Evolutionary conservation across 2,113 vertebrate genomes (phyloP).

Genomic region (Tragelaphus strepsiceros): DNA sequence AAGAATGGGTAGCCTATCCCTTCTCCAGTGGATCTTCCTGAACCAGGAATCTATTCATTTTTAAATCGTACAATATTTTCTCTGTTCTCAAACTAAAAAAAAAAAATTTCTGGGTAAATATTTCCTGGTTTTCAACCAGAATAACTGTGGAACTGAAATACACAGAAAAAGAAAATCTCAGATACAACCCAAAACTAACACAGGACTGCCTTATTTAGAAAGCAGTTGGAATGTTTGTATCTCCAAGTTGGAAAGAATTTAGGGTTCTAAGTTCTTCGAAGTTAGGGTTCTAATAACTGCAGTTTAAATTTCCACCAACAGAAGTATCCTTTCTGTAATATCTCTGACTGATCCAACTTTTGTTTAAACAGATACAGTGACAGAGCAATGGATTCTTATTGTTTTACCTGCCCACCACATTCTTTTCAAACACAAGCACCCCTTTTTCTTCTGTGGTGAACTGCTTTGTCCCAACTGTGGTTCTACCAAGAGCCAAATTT

Average conservation of each 20-base stretch:
- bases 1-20: background rate
- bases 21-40: background rate
- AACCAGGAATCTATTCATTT: background rate
- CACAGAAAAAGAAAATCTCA: slow-evolving; percentile 14
- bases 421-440: background rate
- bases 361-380: background rate
- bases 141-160: slow-evolving; percentile 18
- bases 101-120: background rate
- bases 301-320: background rate
- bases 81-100: background rate
- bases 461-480: background rate
- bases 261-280: background rate
- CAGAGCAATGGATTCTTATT: background rate
- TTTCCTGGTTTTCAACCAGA: background rate
- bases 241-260: background rate
- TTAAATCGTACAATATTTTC: slow-evolving; percentile 15
- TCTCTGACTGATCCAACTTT: background rate
- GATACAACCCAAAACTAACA: background rate
- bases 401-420: background rate
- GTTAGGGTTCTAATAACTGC: background rate
- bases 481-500: background rate
- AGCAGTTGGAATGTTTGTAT: background rate
- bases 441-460: background rate
- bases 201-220: background rate
- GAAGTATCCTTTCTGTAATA: background rate